Conservation (phyloP, 2,113 vertebrate species). For the Psephotus haematonotus region DNA sequence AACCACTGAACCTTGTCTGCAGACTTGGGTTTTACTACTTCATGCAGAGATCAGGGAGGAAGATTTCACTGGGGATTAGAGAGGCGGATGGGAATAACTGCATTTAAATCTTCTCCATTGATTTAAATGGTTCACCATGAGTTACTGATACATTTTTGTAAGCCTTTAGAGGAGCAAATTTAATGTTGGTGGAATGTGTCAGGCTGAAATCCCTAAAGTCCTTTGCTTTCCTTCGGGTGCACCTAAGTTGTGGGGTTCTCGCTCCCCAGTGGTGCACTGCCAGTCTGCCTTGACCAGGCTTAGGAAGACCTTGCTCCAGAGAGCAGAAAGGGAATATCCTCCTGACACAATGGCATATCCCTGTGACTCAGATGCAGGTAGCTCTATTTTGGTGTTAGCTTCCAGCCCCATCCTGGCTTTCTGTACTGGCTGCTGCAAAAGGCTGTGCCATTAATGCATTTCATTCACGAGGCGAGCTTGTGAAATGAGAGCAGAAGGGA, state of each 20-base stretch:
- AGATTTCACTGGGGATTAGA: background rate
- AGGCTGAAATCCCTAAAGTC: background rate
- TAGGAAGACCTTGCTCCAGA: background rate
- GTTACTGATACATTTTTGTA: background rate
- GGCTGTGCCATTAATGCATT: background rate
- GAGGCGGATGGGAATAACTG: background rate
- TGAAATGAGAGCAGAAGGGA: background rate
- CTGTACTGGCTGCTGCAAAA: background rate
- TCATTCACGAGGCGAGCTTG: background rate
- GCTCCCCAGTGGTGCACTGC: fast-evolving
- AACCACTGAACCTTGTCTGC: background rate
- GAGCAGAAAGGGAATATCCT: background rate
- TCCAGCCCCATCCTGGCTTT: background rate
- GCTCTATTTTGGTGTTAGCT: background rate
- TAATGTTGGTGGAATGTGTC: background rate
- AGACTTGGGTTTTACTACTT: background rate
- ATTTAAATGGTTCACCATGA: background rate
- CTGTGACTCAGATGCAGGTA: background rate
- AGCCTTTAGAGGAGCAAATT: background rate
- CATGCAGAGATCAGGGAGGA: background rate
- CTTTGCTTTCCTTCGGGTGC: background rate
- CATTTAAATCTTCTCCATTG: background rate
- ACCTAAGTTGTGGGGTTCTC: background rate
- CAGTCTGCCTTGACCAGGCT: background rate
- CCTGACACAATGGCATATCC: background rate